phyloP scores from a whole-genome alignment of 2,888 invertebrate genomes.

The Quadroppia sp. region DNA sequence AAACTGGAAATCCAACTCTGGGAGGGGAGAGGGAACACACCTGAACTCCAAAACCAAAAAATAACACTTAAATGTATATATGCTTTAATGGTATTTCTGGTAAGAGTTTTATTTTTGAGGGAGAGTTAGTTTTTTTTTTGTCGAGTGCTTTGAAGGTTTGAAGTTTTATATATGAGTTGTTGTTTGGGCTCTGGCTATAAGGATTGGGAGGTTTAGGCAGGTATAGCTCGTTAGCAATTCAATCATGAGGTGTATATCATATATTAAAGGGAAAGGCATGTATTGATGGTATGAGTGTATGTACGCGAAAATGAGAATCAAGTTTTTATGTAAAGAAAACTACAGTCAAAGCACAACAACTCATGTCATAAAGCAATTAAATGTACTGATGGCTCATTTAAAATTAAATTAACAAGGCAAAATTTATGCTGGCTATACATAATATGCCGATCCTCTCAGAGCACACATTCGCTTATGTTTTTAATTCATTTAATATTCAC shows the following conservation, averaged over 20 bases:
- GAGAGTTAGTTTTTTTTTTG: background rate
- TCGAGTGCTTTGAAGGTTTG: too few species aligned
- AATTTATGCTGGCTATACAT: background rate
- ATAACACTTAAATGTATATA: background rate
- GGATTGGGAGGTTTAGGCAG: background rate
- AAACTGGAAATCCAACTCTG: background rate
- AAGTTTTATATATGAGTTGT: too few species aligned
- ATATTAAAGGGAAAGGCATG: background rate
- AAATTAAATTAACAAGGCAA: constrained; percentile 30
- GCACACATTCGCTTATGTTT: too few species aligned
- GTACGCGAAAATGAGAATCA: background rate
- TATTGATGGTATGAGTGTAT: background rate
- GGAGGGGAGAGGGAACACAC: background rate
- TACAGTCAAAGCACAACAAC: constrained; percentile 24
- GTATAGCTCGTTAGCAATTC: constrained; percentile 24
- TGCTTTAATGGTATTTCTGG: background rate
- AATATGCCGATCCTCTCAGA: background rate
- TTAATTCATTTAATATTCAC: too few species aligned
- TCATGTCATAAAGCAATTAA: constrained; percentile 32
- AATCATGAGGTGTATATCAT: constrained; percentile 24
- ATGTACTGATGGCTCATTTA: constrained; percentile 35
- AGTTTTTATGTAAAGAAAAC: background rate
- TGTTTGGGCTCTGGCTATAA: background rate
- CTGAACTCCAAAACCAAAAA: background rate
- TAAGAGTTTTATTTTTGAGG: background rate